Base-by-base conservation (phyloP, 2,797 vertebrate species). In the Acrossocheilus fasciatus region DNA sequence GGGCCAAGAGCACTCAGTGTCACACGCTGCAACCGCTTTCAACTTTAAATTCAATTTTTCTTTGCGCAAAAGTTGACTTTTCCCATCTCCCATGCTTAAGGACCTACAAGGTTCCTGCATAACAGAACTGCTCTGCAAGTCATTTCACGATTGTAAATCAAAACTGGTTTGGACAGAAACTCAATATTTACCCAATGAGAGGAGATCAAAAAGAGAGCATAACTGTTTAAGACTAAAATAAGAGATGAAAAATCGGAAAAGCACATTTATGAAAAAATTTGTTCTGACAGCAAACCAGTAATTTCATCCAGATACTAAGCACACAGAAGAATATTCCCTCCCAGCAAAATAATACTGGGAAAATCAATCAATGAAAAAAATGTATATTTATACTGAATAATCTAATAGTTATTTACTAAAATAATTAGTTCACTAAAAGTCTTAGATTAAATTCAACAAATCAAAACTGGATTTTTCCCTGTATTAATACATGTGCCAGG, bases 121-220 rank as follows among this genome's bases (percentile, higher is more conserved):
- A 62, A 43, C 54, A 62, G 52, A 62, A 14, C 54, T 45, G 70
- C n/a, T 62, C 39, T 62, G 81, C 52, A 62, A 59, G 54, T 73
- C 81, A 74, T 83, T 73, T 82, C 68, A 57, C 4, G 52, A 83
- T 36, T 47, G 18, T 23, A 47, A 74, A 83, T 62, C 57, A 62
- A 83, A 75, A 45, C 36, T 18, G 6, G 68, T 47, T 83, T 34
- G 50, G n/a, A 62, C 50, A 73, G 47, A 82, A 73, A 43, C 68
- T 57, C 20, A 26, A 41, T 18, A 26, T 82, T 82, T 73, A n/a
- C 69, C 36, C 34, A 57, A 5, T 59, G 23, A 82, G 36, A 0
- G 1, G 52, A 73, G n/a, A 82, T 82, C 69, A 82, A 82, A 43
- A n/a, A 59, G n/a, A 17, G 15, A 82, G 6, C 20, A 57, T 41